Conservation (phyloP, 2,888 invertebrate species). For the Pristionchus entomophagus region DNA sequence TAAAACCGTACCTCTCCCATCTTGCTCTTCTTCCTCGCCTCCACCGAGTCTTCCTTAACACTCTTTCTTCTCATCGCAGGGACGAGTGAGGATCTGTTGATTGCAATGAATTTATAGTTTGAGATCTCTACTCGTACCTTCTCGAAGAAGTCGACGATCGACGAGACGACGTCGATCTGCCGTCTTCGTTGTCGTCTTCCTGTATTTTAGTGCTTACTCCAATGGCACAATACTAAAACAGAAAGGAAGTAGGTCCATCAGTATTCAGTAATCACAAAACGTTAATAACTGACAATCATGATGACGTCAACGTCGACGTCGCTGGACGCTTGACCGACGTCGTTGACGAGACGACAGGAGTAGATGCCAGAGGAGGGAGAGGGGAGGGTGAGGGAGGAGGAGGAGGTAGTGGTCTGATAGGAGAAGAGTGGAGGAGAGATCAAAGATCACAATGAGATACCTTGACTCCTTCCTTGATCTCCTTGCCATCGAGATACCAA, state of each 20-base stretch:
- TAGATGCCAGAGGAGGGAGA: conserved; percentile 77
- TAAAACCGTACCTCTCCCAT: not conserved
- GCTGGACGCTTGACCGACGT: conserved; percentile 74
- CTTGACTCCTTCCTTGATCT: conserved; percentile 38
- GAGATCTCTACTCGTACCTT: not conserved
- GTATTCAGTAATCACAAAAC: not conserved
- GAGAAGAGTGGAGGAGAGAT: not conserved
- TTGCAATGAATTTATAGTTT: conserved; percentile 9
- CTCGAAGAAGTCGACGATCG: conserved; percentile 50
- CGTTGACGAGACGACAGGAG: conserved; percentile 77
- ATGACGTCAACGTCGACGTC: conserved; percentile 38
- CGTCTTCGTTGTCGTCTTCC: conserved; percentile 42
- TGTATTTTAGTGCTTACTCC: not conserved
- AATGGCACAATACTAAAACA: too few species aligned
- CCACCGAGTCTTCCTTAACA: conserved; percentile 14
- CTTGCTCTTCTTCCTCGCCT: conserved; percentile 21
- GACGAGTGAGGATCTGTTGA: conserved; percentile 47
- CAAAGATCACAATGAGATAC: not conserved
- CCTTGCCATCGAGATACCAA: conserved; percentile 49
- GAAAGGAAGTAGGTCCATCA: too few species aligned
- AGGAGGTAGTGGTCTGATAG: conserved; percentile 48
- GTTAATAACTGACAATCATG: not conserved
- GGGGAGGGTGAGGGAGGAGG: conserved; percentile 72
- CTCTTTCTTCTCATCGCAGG: conserved; percentile 29
- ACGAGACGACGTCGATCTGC: conserved; percentile 51